Evolutionary conservation across 2,797 vertebrate species (phyloP), one percentile per base, ranked within the genome.

Genomic region (Urosaurus nigricauda): DNA sequence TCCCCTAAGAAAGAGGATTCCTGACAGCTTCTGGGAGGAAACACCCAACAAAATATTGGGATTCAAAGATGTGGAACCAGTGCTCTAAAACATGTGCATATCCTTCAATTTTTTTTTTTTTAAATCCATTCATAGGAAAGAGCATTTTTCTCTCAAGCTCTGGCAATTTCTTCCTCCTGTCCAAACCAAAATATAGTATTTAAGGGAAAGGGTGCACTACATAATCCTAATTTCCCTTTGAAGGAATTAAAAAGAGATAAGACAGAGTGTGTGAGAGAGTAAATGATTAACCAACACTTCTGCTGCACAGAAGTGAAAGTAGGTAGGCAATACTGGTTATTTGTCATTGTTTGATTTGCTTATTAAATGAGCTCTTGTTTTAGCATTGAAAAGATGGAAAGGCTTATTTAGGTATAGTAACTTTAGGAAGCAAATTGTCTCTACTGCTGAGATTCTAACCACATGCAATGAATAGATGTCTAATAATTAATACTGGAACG

Each of bases 341-440:
- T 51, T 70, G 83, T 65, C 82, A n/a, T 91, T 74, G 16, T 51
- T 88, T 80, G 75, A 73, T 93, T 93, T 87, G 43, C 82, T 92
- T 94, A 92, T 92, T 80, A 91, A 92, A 91, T 86, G 70, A 91
- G 53, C 11, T 9, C 60, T 85, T 91, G 89, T 90, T 21, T 83
- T 26, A 60, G 68, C 78, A 85, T 71, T 88, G 82, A 92, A 92
- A 71, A 93, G 24, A 60, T 21, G n/a, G 89, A 90, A 84, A 92
- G 83, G 79, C 58, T 37, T 91, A 90, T 93, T 89, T 92, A 92
- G 88, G 56, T 21, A 71, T 84, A 86, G 93, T 88, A 92, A 82
- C 35, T 88, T 58, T 26, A 32, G 70, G 79, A 91, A 92, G 91
- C 77, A 87, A 89, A 79, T 86, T 92, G 78, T 93, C 53, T 71